Evolutionary conservation across 2,888 invertebrate species (phyloP).

Genomic region (Ceramica pisi): DNA sequence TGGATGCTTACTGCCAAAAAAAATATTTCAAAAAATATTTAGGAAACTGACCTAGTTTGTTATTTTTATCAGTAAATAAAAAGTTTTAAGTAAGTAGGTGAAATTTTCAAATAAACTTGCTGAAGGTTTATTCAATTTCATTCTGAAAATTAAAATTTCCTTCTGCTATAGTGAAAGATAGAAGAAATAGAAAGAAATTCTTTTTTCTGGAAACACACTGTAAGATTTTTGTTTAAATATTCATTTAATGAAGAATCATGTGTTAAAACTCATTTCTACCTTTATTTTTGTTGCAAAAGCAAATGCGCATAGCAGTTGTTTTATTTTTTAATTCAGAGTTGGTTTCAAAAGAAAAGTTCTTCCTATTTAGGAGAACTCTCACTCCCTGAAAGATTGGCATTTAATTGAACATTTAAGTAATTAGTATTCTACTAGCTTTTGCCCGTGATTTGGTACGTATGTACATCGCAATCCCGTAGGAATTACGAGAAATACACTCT

Average conservation of each 20-base stretch:
- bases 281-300: too few relatives aligned
- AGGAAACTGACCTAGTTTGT: neutral
- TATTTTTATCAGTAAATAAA: neutral
- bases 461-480: too few relatives aligned
- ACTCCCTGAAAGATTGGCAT: too few relatives aligned
- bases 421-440: too few relatives aligned
- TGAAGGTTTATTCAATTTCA: neutral
- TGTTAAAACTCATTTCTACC: neutral
- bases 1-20: neutral
- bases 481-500: too few relatives aligned
- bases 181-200: too few relatives aligned
- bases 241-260: neutral
- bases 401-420: too few relatives aligned
- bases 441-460: too few relatives aligned
- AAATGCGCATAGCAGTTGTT: too few relatives aligned
- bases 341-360: too few relatives aligned
- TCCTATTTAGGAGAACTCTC: too few relatives aligned
- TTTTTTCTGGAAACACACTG: neutral
- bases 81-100: neutral
- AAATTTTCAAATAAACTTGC: neutral
- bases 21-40: neutral
- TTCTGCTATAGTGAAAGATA: too few relatives aligned
- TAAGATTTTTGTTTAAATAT: neutral
- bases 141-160: neutral
- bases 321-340: neutral